These are phyloP conservation scores for Coregonus sp. DNA, from an alignment of 2,797 vertebrate species.

Conservation along the genomic window DNA sequence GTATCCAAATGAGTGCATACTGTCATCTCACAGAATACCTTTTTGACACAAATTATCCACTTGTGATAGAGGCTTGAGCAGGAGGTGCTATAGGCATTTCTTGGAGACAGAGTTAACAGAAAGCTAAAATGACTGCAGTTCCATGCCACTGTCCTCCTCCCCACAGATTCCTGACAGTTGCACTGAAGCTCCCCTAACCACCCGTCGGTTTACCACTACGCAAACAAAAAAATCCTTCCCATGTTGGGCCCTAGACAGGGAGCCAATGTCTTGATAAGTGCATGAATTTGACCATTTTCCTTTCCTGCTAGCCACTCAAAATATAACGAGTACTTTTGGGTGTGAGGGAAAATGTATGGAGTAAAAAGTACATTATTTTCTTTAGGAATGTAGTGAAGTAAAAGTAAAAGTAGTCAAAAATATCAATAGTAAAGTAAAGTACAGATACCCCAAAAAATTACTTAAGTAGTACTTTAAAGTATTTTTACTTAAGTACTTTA, in stretches of 20 bases:
- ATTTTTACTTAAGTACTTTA: no score
- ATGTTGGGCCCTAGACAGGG: slow-evolving; percentile 23
- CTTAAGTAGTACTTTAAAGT: no score
- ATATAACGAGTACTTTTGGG: no score
- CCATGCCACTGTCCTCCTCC: background rate
- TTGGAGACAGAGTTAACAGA: background rate
- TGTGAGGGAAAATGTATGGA: no score
- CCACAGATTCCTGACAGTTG: slow-evolving; percentile 28
- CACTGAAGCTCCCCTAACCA: slow-evolving; percentile 16
- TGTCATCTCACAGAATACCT: background rate
- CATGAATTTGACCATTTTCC: no score
- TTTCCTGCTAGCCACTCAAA: no score
- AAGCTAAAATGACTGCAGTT: slow-evolving; percentile 3
- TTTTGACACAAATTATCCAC: background rate
- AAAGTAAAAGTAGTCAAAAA: no score
- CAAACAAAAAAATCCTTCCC: slow-evolving; percentile 22
- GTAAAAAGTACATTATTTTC: no score
- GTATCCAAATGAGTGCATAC: background rate
- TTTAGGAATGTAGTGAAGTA: no score
- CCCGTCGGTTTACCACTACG: slow-evolving; percentile 21
- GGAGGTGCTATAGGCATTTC: no score
- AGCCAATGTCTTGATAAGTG: background rate
- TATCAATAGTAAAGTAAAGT: no score
- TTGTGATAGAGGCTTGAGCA: background rate
- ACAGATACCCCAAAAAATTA: no score